Base-by-base conservation (phyloP, 2,797 vertebrate genomes). In the Trematomus bernacchii region DNA sequence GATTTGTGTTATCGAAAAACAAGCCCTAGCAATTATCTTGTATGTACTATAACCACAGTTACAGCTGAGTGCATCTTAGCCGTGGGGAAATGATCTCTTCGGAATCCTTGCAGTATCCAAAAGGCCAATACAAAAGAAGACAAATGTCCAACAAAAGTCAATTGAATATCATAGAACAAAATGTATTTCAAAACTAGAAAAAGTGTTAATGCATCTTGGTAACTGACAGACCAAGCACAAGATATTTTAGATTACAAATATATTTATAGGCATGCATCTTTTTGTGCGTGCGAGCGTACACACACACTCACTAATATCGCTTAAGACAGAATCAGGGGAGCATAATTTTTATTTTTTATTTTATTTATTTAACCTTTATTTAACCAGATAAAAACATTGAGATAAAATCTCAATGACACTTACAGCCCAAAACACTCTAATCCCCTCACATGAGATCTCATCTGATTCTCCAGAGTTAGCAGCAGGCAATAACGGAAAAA, bases 351-450 rank as follows among this genome's bases (percentile, higher is more conserved):
- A n/a, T n/a, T n/a, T n/a, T n/a, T n/a, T n/a, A n/a, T n/a, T n/a
- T n/a, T n/a, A n/a, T n/a, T n/a, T n/a, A n/a, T n/a, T n/a, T n/a
- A n/a, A n/a, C n/a, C n/a, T n/a, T n/a, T n/a, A n/a, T n/a, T n/a
- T n/a, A n/a, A n/a, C n/a, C n/a, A n/a, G n/a, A n/a, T n/a, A n/a
- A n/a, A n/a, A n/a, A n/a, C n/a, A n/a, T n/a, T n/a, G n/a, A n/a
- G n/a, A n/a, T n/a, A n/a, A n/a, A n/a, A n/a, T n/a, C n/a, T n/a
- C n/a, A n/a, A n/a, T n/a, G n/a, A n/a, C 57, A 57, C 54, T 53
- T 61, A 60, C 60, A 76, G 79, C 68, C 47, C 51, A 59, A 62
- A 86, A 81, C 71, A 85, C 58, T 60, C 18, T 55, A 73, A 86
- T 76, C 63, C 53, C 58, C 53, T 71, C 59, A 66, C 40, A 70